Evolutionary conservation across 2,888 invertebrate species (phyloP), one percentile per base, ranked within the genome.

Genomic region (Bimastos eiseni): DNA sequence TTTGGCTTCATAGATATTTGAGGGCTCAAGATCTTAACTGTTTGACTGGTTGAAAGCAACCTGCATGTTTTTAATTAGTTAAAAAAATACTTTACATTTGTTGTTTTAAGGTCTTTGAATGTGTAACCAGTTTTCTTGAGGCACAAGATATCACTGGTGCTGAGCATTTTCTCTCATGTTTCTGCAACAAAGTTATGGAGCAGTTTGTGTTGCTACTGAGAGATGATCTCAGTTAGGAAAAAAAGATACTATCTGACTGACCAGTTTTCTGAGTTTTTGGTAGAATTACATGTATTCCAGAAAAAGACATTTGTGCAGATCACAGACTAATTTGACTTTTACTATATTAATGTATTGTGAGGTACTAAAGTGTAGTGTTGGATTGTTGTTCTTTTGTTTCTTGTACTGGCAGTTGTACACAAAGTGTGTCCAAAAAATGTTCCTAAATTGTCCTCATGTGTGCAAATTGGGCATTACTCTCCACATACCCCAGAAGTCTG

Each of bases 41-140:
- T 70, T 70, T 70, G 30, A 70, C 70, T 70, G 70, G 70, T 70
- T 30, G 1, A 70, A 70, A 70, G 70, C 70, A 70, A 30, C 70
- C n/a, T 70, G 55, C 70, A 70, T 70, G 70, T 70, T 70, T 70
- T 70, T 17, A 70, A n/a, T 70, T 70, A n/a, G 70, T 70, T 70
- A n/a, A 2, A 70, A 70, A 70, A n/a, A 70, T n/a, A n/a, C n/a
- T 70, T n/a, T 70, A 70, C 70, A 8, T 70, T 8, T 70, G 70
- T 70, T 70, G n/a, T 70, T 70, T 70, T 70, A 70, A 70, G 70
- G 8, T n/a, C 70, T 70, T 30, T 8, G 8, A 70, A n/a, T 70
- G 70, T 8, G 30, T n/a, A 30, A 70, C 70, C 70, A 70, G 49
- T 49, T n/a, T 70, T 70, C 70, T 70, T 70, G 11, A n/a, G 6